Base-by-base conservation (phyloP, 2,113 vertebrate genomes). In the Beaufortia kweichowensis region DNA sequence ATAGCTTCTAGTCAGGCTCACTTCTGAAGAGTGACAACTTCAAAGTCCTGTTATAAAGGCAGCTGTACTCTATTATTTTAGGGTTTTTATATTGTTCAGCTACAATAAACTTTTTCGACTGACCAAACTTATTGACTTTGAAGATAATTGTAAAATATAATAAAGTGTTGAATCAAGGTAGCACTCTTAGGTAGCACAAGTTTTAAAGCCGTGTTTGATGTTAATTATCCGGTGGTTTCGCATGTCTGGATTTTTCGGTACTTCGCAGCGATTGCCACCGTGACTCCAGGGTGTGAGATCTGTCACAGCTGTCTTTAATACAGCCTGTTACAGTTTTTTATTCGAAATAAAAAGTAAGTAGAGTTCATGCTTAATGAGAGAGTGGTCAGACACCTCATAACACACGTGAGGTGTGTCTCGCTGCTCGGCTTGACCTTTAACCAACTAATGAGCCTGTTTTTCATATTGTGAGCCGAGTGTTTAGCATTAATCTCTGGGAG, bases 311-410 rank as follows among this genome's bases (percentile, higher is more conserved):
- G 50, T 43, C 59, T 78, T 33, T 70, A 43, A 29, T 50, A 26
- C 75, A 6, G 59, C 76, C 71, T 50, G 50, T 76, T 72, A 82
- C 56, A 24, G 53, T 29, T 48, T 17, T 68, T 31, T 62, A 19
- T 74, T 59, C 19, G 56, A 63, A 9, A 2, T 3, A 12, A 21
- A 53, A 53, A 53, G 48, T 53, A 53, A 53, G 48, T 21, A 53
- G 48, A 23, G 23, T 57, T 63, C 21, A 35, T 12, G 17, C 59
- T 75, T 79, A 69, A 75, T 71, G 76, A 82, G 65, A 71, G 41
- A 65, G 31, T 19, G 4, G 15, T 64, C 31, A 62, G 63, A 71
- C 50, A 39, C 57, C 66, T 53, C 14, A 23, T 56, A 53, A 62
- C 50, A 24, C n/a, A 6, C 4, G 6, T 24, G 31, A 17, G 17